Evolutionary conservation across 2,888 invertebrate species (phyloP), one percentile per base, ranked within the genome.

Genomic region (Chrysomela aeneicollis): DNA sequence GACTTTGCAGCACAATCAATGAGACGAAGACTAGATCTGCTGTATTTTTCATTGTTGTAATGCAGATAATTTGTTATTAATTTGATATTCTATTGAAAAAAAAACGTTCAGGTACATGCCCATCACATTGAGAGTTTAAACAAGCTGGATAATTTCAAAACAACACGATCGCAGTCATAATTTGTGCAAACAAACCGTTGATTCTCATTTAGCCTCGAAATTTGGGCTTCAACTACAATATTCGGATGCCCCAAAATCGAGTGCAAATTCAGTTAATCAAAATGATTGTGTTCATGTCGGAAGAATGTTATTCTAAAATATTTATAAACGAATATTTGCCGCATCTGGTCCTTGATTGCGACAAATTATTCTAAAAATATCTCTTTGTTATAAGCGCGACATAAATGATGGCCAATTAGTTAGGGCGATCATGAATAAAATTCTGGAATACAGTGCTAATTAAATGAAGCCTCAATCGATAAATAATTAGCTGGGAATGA

Each of bases 331-430:
- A 15, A 9, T 35, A 9, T n/a, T n/a, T 42, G 15, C 15, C 15
- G 15, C 42, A 42, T 42, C 42, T 42, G 42, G 42, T 42, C 42
- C 15, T 42, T 42, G 42, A 42, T 42, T 42, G 42, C 42, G 15
- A 42, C 42, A 42, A 42, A 42, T 8, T 15, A 42, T 42, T 42
- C 42, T 42, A 42, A 42, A 42, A 42, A 42, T 42, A 42, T 42
- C n/a, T n/a, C 42, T 42, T 42, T 42, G 42, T 15, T 42, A 42
- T 15, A 42, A 42, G 6, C 15, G 15, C 42, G 4, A 15, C 15
- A 42, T 12, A 42, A 6, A 15, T 4, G 12, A 15, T 42, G 3
- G 12, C 15, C 15, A 42, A 42, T 42, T 42, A 42, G 3, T n/a
- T 26, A 5, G 26, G 26, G 26, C 42, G 12, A n/a, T 42, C 4